phyloP scores from a whole-genome alignment of 2,888 invertebrate species.

The Drosophila merina region DNA sequence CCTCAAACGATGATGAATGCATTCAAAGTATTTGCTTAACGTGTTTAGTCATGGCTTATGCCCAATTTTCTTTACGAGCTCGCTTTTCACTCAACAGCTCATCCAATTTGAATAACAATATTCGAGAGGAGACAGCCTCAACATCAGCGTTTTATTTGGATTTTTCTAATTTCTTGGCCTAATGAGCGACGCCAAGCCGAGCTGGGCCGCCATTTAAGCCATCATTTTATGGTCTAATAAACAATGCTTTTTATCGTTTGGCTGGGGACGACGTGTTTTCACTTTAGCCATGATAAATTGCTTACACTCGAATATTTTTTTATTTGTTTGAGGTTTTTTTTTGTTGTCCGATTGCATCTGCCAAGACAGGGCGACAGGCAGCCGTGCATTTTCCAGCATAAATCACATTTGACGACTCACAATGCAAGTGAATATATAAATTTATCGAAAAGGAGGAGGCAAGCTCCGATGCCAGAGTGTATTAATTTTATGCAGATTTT shows the following conservation, averaged over 20 bases:
- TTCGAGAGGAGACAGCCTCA: constrained; percentile 22
- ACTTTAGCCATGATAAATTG: constrained; percentile 72
- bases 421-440: constrained; percentile 52
- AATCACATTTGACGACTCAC: constrained; percentile 70
- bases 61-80: constrained; percentile 45
- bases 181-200: constrained; percentile 53
- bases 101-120: constrained; percentile 59
- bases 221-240: constrained; percentile 71
- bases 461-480: constrained; percentile 15
- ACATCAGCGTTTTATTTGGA: constrained; percentile 30
- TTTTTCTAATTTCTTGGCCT: constrained; percentile 55
- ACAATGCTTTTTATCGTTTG: constrained; percentile 54
- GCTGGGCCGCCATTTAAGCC: constrained; percentile 15
- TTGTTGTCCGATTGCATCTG: constrained; percentile 63
- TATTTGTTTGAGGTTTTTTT: constrained; percentile 25
- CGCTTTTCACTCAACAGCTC: constrained; percentile 38
- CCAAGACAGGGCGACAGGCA: constrained; percentile 26
- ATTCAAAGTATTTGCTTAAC: constrained; percentile 26
- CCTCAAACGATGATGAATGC: constrained; percentile 25
- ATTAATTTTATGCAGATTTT: constrained; percentile 76
- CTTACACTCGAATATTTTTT: constrained; percentile 48
- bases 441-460: constrained; percentile 61
- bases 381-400: constrained; percentile 65
- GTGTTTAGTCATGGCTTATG: constrained; percentile 47
- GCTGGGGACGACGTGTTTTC: constrained; percentile 53